A percentile compares a stretch with the other conserved stretches of the same genome.
These are phyloP conservation scores for Scaptomyza cyrtandrae DNA, from an alignment of 2,888 invertebrate species.

Conservation along the genomic window DNA sequence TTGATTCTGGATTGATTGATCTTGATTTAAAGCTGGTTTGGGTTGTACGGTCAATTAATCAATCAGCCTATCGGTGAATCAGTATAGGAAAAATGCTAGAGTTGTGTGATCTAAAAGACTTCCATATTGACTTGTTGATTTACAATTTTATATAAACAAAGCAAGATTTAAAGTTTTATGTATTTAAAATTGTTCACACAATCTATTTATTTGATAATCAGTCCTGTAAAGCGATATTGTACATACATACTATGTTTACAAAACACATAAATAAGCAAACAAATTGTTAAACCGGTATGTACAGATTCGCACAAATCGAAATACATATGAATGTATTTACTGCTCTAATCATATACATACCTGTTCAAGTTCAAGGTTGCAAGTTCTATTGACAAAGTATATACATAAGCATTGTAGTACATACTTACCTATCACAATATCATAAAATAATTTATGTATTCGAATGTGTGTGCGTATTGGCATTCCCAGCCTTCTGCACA, in stretches of 20 bases:
- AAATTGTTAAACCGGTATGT: neutral
- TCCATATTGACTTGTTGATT: no score
- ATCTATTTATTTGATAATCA: constrained; percentile 14
- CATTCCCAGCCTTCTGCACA: constrained; percentile 7
- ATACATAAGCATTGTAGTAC: neutral
- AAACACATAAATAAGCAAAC: neutral
- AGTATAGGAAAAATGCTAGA: no score
- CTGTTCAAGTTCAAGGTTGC: constrained; percentile 62
- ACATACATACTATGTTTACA: neutral
- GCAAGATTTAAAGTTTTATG: no score
- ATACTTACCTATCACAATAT: constrained; percentile 11
- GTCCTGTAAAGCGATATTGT: constrained; percentile 5
- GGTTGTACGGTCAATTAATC: no score
- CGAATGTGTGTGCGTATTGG: constrained; percentile 17
- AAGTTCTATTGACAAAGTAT: constrained; percentile 12
- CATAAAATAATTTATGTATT: constrained; percentile 15
- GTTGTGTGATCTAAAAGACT: no score
- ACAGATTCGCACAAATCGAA: neutral
- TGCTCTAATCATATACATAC: constrained; percentile 3
- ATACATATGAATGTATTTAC: neutral
- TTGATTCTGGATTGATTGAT: no score
- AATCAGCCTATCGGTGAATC: no score
- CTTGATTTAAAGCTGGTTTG: no score
- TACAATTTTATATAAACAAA: no score
- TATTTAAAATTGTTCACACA: no score